phyloP scores from a whole-genome alignment of 2,797 vertebrate genomes.

The Pangasius mekongensis region DNA sequence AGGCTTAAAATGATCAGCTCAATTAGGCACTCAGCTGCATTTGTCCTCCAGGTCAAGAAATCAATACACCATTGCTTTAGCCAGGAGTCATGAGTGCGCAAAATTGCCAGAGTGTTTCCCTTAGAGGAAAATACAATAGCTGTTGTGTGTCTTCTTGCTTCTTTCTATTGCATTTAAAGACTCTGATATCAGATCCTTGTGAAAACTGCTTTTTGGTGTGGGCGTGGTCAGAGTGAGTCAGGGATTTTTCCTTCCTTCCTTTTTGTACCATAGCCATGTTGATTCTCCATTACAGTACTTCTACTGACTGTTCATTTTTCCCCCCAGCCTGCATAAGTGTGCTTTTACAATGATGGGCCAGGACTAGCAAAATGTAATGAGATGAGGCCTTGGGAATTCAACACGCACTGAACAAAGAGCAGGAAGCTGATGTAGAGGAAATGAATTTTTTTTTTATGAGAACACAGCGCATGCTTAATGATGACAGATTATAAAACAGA shows the following conservation, averaged over 20 bases:
- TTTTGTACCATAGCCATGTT: conserved; percentile 23
- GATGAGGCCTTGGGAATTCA: conserved; percentile 9
- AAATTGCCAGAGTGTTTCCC: conserved; percentile 1
- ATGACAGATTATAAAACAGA: not conserved
- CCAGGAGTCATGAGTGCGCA: conserved; percentile 15
- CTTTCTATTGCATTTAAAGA: conserved; percentile 5
- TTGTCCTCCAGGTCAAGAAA: conserved; percentile 41
- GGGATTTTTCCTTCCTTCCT: conserved; percentile 41
- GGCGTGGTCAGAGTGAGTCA: conserved; percentile 51
- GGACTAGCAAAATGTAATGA: not conserved
- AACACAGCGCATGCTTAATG: not conserved
- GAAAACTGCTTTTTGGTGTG: conserved; percentile 5
- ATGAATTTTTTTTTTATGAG: not conserved
- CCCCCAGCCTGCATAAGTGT: not conserved
- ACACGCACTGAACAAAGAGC: not conserved
- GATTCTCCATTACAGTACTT: conserved; percentile 20
- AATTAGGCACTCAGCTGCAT: conserved; percentile 40
- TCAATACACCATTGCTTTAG: conserved; percentile 43
- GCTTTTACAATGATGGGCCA: not conserved
- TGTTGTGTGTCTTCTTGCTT: not conserved
- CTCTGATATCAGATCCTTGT: conserved; percentile 4
- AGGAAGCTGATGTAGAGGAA: conserved; percentile 9
- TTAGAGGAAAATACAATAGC: conserved; percentile 1
- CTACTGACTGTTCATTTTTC: not conserved
- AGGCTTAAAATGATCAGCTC: conserved; percentile 11